phyloP scores from a whole-genome alignment of 1,140 invertebrate genomes.

The Macrobrachium nipponense region DNA sequence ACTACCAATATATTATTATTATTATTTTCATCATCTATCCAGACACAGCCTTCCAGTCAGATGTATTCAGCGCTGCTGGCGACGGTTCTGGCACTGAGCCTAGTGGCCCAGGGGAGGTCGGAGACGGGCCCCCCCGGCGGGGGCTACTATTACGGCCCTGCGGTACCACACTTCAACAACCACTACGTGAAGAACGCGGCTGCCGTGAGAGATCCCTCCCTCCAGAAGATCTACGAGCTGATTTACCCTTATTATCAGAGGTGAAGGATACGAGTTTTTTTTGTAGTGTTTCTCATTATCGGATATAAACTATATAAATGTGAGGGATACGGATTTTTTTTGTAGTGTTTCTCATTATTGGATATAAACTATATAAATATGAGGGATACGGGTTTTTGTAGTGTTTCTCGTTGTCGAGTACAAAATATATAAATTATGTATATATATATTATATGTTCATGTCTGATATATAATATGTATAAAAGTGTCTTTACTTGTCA shows the following conservation, averaged over 20 bases:
- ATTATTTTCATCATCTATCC: background rate
- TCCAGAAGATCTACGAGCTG: slow-evolving; percentile 33
- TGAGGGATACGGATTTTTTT: no score
- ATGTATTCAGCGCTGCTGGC: background rate
- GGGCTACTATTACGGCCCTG: background rate
- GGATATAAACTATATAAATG: no score
- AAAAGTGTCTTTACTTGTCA: no score
- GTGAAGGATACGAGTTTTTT: background rate
- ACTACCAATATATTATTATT: no score
- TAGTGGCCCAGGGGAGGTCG: background rate
- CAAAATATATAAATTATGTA: no score
- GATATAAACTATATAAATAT: no score
- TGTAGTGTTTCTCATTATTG: no score
- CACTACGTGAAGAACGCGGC: background rate
- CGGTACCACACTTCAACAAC: background rate
- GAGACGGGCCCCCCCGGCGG: no score
- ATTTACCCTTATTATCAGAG: slow-evolving; percentile 53
- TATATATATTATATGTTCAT: no score
- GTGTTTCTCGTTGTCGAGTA: no score
- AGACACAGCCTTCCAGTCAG: background rate
- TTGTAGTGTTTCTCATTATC: background rate
- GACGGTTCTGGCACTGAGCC: background rate
- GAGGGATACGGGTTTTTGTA: no score
- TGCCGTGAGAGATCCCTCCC: background rate
- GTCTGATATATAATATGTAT: no score